Conservation (phyloP, 2,888 invertebrate species). For the Spisula solida region DNA sequence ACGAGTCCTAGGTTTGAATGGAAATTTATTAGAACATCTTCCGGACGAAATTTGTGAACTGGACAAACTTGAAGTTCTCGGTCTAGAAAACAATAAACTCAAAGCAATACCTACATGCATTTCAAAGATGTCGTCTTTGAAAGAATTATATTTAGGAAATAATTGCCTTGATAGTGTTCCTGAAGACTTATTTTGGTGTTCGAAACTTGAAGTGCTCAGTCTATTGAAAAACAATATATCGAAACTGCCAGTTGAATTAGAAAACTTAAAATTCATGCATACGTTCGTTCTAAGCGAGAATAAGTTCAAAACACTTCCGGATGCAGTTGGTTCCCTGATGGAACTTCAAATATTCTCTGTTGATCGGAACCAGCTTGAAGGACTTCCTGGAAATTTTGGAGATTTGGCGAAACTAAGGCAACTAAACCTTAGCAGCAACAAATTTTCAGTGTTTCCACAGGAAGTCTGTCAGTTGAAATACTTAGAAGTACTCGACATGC, state of each 20-base stretch:
- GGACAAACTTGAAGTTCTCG: slow-evolving; percentile 78
- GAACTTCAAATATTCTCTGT: slow-evolving; percentile 77
- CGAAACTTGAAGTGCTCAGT: slow-evolving; percentile 80
- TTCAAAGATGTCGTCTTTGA: slow-evolving; percentile 81
- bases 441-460: slow-evolving; percentile 79
- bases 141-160: slow-evolving; percentile 83
- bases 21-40: slow-evolving; percentile 80
- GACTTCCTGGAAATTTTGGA: slow-evolving; percentile 82
- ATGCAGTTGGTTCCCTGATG: slow-evolving; percentile 78
- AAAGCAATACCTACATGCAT: slow-evolving; percentile 79
- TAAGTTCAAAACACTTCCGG: slow-evolving; percentile 77
- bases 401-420: slow-evolving; percentile 79
- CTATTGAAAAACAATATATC: slow-evolving; percentile 81
- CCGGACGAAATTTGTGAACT: slow-evolving; percentile 81
- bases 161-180: slow-evolving; percentile 82
- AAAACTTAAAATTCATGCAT: slow-evolving; percentile 80
- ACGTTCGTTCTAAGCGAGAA: slow-evolving; percentile 82
- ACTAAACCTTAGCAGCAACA: slow-evolving; percentile 81
- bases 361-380: slow-evolving; percentile 79
- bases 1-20: slow-evolving; percentile 82
- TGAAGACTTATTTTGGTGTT: slow-evolving; percentile 83
- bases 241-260: slow-evolving; percentile 83
- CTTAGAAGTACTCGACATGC: slow-evolving; percentile 79
- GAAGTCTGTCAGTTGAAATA: slow-evolving; percentile 75
- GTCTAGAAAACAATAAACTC: slow-evolving; percentile 83